Conservation (phyloP, 2,797 vertebrate genomes). For the Neosilurus mollespiculum region DNA sequence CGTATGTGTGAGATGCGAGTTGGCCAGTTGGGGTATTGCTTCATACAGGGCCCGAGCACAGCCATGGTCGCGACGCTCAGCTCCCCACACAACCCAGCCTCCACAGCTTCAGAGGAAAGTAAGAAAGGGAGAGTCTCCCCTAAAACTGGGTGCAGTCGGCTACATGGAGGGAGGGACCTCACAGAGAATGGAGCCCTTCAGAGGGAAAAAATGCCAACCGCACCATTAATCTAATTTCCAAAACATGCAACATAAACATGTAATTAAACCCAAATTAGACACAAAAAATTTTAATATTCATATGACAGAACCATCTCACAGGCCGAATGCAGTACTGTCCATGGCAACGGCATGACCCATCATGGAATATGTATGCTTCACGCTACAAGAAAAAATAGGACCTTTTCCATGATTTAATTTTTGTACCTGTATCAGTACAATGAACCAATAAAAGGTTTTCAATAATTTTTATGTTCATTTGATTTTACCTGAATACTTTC, state of each 20-base stretch:
- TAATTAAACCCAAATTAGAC: not conserved
- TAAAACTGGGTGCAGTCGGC: slow-evolving; percentile 65
- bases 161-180: slow-evolving; percentile 27
- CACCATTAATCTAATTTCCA: not conserved
- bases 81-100: slow-evolving; percentile 71
- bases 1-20: slow-evolving; percentile 66
- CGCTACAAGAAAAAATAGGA: slow-evolving; percentile 22
- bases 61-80: slow-evolving; percentile 66
- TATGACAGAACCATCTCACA: slow-evolving; percentile 27
- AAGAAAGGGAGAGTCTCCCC: slow-evolving; percentile 64
- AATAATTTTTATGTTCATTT: slow-evolving; percentile 10
- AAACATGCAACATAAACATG: not conserved
- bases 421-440: not conserved
- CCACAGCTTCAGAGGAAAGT: slow-evolving; percentile 68
- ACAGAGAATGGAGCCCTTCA: slow-evolving; percentile 60
- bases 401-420: not conserved
- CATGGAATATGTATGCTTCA: slow-evolving; percentile 12
- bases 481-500: slow-evolving; percentile 43
- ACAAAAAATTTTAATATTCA: not conserved
- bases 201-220: not conserved
- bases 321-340: slow-evolving; percentile 30
- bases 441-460: not conserved
- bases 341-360: slow-evolving; percentile 33
- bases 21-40: slow-evolving; percentile 72
- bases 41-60: slow-evolving; percentile 71